A percentile compares a stretch with the other conserved stretches of the same genome.
Evolutionary conservation across 2,113 vertebrate species (phyloP).

Genomic region (Tursiops truncatus): DNA sequence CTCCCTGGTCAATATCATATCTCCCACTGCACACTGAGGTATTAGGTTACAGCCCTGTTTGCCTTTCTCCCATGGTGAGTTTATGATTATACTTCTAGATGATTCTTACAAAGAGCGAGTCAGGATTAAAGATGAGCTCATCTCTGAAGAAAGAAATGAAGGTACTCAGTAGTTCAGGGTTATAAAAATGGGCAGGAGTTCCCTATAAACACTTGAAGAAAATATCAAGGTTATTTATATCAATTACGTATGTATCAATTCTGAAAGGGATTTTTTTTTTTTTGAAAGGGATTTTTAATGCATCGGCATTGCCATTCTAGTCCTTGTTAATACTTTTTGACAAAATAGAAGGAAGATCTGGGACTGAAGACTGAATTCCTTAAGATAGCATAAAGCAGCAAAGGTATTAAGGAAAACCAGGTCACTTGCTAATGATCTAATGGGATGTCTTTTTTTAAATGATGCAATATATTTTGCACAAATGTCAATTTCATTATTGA

Average conservation of each 20-base stretch:
- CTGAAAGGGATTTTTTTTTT: not conserved
- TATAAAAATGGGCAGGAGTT: not conserved
- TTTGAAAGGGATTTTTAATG: not conserved
- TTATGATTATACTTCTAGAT: not conserved
- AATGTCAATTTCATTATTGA: slow-evolving; percentile 78
- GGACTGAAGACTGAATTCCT: slow-evolving; percentile 1
- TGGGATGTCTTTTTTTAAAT: slow-evolving; percentile 62
- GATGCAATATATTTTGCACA: slow-evolving; percentile 66
- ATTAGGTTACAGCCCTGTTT: not conserved
- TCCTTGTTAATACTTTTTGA: slow-evolving; percentile 1
- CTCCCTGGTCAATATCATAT: not conserved
- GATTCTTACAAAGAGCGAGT: not conserved
- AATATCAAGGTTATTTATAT: not conserved
- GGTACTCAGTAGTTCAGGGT: slow-evolving; percentile 6
- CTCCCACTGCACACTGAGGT: not conserved
- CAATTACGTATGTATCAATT: not conserved
- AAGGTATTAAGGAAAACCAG: not conserved
- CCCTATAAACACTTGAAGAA: not conserved
- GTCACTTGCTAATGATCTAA: slow-evolving; percentile 43
- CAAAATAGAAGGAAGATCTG: not conserved
- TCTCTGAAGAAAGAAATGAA: not conserved
- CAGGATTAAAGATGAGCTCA: not conserved
- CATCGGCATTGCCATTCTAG: not conserved
- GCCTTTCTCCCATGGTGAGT: not conserved
- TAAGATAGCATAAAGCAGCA: not conserved